These are phyloP conservation scores for Chionodraco myersi DNA, from an alignment of 2,113 vertebrate species.

Conservation along the genomic window DNA sequence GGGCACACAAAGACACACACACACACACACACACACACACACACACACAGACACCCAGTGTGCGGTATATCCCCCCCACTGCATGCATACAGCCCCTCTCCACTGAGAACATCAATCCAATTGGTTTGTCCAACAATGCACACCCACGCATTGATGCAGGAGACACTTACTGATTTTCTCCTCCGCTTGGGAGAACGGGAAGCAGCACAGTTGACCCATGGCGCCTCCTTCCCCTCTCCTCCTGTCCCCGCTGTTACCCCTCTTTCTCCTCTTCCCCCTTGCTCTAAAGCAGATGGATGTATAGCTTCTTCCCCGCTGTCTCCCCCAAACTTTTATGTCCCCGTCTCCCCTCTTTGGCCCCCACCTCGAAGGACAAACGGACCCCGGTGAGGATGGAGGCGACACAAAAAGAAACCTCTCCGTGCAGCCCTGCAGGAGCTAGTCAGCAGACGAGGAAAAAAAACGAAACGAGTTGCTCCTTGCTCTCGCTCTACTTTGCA, in stretches of 20 bases:
- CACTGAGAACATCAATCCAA: slow-evolving; percentile 51
- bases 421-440: slow-evolving; percentile 34
- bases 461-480: slow-evolving; percentile 70
- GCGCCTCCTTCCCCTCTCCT: slow-evolving; percentile 77
- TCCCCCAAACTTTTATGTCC: slow-evolving; percentile 26
- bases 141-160: slow-evolving; percentile 60
- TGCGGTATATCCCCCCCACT: slow-evolving; percentile 26
- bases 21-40: no score
- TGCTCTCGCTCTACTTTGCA: slow-evolving; percentile 76
- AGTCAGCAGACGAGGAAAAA: slow-evolving; percentile 59
- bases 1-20: slow-evolving; percentile 24
- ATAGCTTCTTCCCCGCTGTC: slow-evolving; percentile 24
- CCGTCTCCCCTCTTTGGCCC: slow-evolving; percentile 16
- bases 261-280: slow-evolving; percentile 45
- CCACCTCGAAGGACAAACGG: slow-evolving; percentile 23
- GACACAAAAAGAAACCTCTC: background rate
- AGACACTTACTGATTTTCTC: slow-evolving; percentile 93
- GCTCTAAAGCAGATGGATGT: slow-evolving; percentile 20
- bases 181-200: slow-evolving; percentile 91
- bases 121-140: slow-evolving; percentile 63
- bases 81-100: slow-evolving; percentile 37
- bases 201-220: slow-evolving; percentile 98
- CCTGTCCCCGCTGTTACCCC: slow-evolving; percentile 46
- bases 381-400: slow-evolving; percentile 46
- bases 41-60: slow-evolving; percentile 61